These are phyloP conservation scores for Ichneumoninae sp. DNA, from an alignment of 2,888 invertebrate genomes.

Conservation along the genomic window DNA sequence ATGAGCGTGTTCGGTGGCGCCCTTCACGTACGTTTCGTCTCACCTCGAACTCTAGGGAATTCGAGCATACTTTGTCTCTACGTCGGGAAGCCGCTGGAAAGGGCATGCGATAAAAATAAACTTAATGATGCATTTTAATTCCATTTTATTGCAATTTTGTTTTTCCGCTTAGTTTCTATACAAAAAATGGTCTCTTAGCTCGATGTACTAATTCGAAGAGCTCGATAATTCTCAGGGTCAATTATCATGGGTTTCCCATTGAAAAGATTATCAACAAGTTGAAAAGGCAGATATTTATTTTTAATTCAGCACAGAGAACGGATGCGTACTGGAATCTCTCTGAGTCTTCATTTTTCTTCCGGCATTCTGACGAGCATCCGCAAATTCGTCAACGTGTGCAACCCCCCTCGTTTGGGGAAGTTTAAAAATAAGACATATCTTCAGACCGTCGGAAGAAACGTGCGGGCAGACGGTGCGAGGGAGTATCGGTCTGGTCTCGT, in stretches of 20 bases:
- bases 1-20: slow-evolving; percentile 67
- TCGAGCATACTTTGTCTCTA: slow-evolving; percentile 67
- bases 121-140: slow-evolving; percentile 57
- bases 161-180: background rate
- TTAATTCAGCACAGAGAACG: slow-evolving; percentile 7
- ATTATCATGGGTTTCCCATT: background rate
- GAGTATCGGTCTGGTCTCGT: slow-evolving; percentile 72
- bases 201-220: background rate
- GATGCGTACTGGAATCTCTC: slow-evolving; percentile 12
- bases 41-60: slow-evolving; percentile 54
- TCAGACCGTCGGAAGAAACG: slow-evolving; percentile 45
- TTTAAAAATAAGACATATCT: slow-evolving; percentile 79
- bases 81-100: slow-evolving; percentile 44
- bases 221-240: background rate
- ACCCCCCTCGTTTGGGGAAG: slow-evolving; percentile 59
- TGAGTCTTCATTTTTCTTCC: slow-evolving; percentile 55
- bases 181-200: background rate
- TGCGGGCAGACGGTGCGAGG: slow-evolving; percentile 29
- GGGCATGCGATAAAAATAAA: slow-evolving; percentile 71
- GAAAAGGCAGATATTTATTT: slow-evolving; percentile 9
- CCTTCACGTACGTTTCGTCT: slow-evolving; percentile 25
- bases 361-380: slow-evolving; percentile 71
- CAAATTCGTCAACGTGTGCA: slow-evolving; percentile 77
- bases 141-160: slow-evolving; percentile 55
- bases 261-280: slow-evolving; percentile 18